Evolutionary conservation across 2,888 invertebrate species (phyloP), one percentile per base, ranked within the genome.

Genomic region (Drosophila mayaguana): DNA sequence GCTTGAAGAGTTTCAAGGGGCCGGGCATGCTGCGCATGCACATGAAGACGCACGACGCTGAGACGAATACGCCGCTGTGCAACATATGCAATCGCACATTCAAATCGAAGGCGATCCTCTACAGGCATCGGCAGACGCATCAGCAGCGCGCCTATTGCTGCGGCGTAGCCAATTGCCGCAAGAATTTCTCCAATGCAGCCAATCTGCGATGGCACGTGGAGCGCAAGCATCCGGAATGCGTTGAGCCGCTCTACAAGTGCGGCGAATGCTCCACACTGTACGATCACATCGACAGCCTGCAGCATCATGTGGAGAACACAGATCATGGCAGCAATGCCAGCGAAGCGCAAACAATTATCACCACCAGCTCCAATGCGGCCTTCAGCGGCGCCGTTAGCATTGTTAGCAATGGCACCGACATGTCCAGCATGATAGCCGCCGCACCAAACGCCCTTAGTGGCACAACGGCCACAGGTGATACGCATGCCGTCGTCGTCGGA

Each of bases 21-120:
- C 95, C 95, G 0, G 95, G 95, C 18, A 95, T 95, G 95, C 89
- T 95, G 38, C 94, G 94, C 80, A 95, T 95, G 95, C 95, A 95
- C 85, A 95, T 95, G 95, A 94, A 95, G 12, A 95, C 95, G 0
- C 95, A 95, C 91, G 90, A 94, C 78, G 93, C 94, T 0, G 94
- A 94, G 0, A 94, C 94, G 1, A 94, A 94, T 80, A 94, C 94
- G 74, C 95, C 95, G 1, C 94, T 94, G 1, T 95, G 95, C 88
- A 94, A 94, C 11, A 94, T 95, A 34, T 95, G 95, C 89, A 94
- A 94, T 74, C 94, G 94, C 7, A 94, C 94, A 3, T 95, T 95
- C 90, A 93, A 94, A 61, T 94, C 94, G 50, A 95, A 95, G 88
- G 94, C 95, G 0, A 92, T 95, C 18, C 93, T 95, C 5, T 95